phyloP scores from a whole-genome alignment of 2,797 vertebrate species.

The Pantherophis alleghaniensis region DNA sequence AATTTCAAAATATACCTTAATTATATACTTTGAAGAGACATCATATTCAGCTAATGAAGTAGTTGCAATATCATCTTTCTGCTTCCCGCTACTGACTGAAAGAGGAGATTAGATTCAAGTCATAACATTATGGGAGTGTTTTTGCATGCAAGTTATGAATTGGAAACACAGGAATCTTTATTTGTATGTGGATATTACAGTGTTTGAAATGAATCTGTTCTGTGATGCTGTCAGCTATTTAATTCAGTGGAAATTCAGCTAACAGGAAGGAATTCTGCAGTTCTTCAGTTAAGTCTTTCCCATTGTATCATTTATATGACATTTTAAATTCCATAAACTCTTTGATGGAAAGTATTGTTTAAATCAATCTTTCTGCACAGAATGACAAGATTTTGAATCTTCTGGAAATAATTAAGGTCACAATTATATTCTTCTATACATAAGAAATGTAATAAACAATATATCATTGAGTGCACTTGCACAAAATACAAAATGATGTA shows the following conservation, averaged over 20 bases:
- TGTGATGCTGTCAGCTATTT: neutral
- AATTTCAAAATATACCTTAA: neutral
- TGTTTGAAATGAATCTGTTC: neutral
- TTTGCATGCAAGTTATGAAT: neutral
- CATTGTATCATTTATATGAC: neutral
- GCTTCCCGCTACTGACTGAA: neutral
- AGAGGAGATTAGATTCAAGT: neutral
- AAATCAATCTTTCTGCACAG: neutral
- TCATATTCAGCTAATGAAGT: neutral
- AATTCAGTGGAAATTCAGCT: neutral
- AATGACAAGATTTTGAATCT: neutral
- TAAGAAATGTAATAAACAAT: slow-evolving; percentile 38
- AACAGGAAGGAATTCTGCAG: neutral
- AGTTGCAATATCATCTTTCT: neutral
- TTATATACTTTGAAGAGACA: neutral
- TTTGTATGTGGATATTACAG: neutral
- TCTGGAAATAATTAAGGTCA: slow-evolving; percentile 9
- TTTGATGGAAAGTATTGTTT: neutral
- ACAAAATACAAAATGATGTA: slow-evolving; percentile 25
- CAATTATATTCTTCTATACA: slow-evolving; percentile 41
- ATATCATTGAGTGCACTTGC: neutral
- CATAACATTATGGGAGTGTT: neutral
- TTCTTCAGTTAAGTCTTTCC: neutral
- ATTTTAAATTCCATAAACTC: neutral
- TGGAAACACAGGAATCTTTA: neutral